Evolutionary conservation across 2,113 vertebrate genomes (phyloP), one percentile per base, ranked within the genome.

Genomic region (Gymnorhina tibicen): DNA sequence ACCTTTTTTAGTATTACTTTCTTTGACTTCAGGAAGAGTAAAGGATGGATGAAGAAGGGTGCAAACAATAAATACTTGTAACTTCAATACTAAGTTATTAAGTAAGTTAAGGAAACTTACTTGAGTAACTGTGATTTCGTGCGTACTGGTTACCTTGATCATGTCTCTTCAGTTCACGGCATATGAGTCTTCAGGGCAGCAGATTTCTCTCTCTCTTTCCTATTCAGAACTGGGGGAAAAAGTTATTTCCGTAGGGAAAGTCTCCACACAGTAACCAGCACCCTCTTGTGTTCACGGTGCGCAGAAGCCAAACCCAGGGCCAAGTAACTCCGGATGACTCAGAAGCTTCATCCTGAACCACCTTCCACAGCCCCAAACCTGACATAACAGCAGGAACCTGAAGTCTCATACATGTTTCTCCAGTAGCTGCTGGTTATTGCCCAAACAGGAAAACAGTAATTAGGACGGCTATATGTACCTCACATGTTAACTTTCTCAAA

Each of bases 281-380:
- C 85, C 85, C 59, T 70, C 91, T 87, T 78, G 78, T 78, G 93
- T 58, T 53, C 42, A 22, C 3, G 5, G 13, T 4, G 5, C 0
- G 0, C 50, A 44, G 37, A 78, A 17, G 13, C 28, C 39, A n/a
- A 87, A 44, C 12, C 11, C 10, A 6, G 19, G 2, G 13, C 64
- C 41, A 2, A 7, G 33, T 6, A 26, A 20, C 6, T 3, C 21
- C 0, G 0, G 1, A 2, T 30, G 17, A 35, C 21, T n/a, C 10
- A 0, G 1, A 17, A 53, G 32, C 24, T 14, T 47, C 53, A 6
- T n/a, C 60, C 27, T 24, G 27, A 11, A 42, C 21, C 47, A 32
- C 5, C 30, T 72, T 50, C 33, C 35, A 5, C 35, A 28, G 26
- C 20, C 60, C 11, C 20, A 63, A 41, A 44, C 18, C 37, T 67